Conservation (phyloP, 2,888 invertebrate species). For the Teinopalpus imperialis region DNA sequence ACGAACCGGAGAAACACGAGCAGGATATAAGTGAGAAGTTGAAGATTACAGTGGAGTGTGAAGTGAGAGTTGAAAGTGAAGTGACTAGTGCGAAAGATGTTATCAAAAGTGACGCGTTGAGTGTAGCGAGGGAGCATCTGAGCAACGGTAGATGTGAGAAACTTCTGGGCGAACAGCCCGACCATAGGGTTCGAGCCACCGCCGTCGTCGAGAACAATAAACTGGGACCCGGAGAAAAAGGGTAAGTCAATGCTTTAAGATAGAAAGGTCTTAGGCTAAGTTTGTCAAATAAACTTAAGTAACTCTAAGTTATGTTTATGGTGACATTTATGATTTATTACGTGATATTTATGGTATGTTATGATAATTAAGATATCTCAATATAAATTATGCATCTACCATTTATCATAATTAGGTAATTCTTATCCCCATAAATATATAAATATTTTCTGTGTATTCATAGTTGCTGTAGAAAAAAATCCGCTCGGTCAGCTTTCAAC, state of each 20-base stretch:
- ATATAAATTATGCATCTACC: no score
- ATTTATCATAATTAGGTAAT: no score
- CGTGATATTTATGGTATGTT: no score
- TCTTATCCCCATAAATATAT: no score
- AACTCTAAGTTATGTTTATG: no score
- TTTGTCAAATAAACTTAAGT: no score
- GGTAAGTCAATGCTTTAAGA: constrained; percentile 63
- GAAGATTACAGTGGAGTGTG: constrained; percentile 53
- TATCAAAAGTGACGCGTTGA: constrained; percentile 66
- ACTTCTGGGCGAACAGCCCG: constrained; percentile 84
- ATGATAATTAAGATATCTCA: no score
- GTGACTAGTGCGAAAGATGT: constrained; percentile 72
- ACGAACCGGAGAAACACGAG: constrained; percentile 66
- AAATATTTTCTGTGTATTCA: no score
- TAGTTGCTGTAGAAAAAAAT: no score
- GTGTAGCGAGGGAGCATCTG: constrained; percentile 68
- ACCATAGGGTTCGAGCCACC: constrained; percentile 83
- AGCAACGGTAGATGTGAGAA: constrained; percentile 89
- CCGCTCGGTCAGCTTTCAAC: no score
- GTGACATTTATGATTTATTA: no score
- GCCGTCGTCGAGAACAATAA: constrained; percentile 83
- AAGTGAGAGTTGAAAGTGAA: constrained; percentile 55
- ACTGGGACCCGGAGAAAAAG: constrained; percentile 79
- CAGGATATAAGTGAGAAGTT: constrained; percentile 70
- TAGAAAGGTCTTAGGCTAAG: no score